These are phyloP conservation scores for Nesoenas mayeri DNA, from an alignment of 2,113 vertebrate species.

Conservation along the genomic window DNA sequence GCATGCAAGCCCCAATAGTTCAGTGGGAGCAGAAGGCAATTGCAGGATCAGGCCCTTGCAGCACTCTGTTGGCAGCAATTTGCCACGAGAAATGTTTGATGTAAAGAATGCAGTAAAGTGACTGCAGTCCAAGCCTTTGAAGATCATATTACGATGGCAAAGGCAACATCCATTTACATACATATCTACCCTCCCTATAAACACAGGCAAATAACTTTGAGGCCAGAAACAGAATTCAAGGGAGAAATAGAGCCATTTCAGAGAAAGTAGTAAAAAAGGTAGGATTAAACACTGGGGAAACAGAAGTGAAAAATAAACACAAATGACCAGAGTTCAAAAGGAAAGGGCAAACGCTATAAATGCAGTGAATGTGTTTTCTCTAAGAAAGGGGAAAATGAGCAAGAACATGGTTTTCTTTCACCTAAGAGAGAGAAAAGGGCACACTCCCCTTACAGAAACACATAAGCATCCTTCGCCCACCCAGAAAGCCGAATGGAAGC, in stretches of 20 bases:
- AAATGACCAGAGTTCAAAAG: background rate
- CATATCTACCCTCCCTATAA: conserved; percentile 25
- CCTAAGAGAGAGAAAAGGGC: background rate
- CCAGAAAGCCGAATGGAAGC: background rate
- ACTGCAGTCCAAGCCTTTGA: conserved; percentile 32
- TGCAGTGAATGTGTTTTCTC: background rate
- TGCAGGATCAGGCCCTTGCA: background rate
- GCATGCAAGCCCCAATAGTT: background rate
- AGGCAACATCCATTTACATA: conserved; percentile 10
- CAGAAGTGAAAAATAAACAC: background rate
- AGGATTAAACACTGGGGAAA: background rate
- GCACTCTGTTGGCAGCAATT: background rate
- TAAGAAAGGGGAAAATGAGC: background rate
- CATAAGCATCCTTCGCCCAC: background rate
- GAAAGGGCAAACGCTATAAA: background rate
- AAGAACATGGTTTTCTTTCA: background rate
- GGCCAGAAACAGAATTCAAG: background rate
- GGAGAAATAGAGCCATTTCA: background rate
- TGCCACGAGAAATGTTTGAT: conserved; percentile 17
- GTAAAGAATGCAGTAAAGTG: conserved; percentile 41
- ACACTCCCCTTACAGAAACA: background rate
- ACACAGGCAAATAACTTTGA: conserved; percentile 41
- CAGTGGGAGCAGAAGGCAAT: background rate
- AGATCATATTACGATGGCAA: conserved; percentile 33
- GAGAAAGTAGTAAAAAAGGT: background rate